Evolutionary conservation across 2,888 invertebrate species (phyloP), one percentile per base, ranked within the genome.

Genomic region (Trichopria drosophilae): DNA sequence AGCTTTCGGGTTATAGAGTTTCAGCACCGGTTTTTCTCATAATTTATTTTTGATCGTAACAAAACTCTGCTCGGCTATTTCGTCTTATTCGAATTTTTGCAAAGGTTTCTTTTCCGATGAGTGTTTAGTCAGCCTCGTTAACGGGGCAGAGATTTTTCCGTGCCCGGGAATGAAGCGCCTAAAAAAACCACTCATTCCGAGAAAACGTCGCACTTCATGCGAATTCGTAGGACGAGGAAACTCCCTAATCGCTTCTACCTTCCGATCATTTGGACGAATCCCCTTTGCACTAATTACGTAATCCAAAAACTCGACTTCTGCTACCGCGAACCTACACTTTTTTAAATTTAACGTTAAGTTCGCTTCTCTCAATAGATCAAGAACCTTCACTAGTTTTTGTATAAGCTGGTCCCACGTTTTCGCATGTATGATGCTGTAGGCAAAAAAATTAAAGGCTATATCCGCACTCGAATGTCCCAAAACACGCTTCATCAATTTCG

Each of bases 141-240:
- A 9, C 10, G 31, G 31, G 5, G 31, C 31, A 9, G 31, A 31
- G 15, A 31, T 31, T 5, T 31, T 12, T 4, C 13, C 31, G 10
- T 13, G 15, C 9, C 31, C 31, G 5, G 4, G 31, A 4, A 31
- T 9, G 15, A 31, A 31, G 12, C 31, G 31, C 40, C 5, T 49
- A 63, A 56, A 68, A 63, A n/a, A 50, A 34, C 24, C 63, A 65
- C 45, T 67, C 64, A 2, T 23, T 46, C 1, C 58, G 32, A 39
- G 63, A 62, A 3, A 71, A 23, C 2, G 60, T 68, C 9, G 67
- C 35, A 4, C 58, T 51, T 3, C 60, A n/a, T n/a, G n/a, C n/a
- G n/a, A n/a, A n/a, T n/a, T n/a, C n/a, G n/a, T n/a, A n/a, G n/a
- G n/a, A n/a, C n/a, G n/a, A n/a, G n/a, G n/a, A n/a, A n/a, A n/a